phyloP scores from a whole-genome alignment of 1,140 invertebrate species.

The Cherax destructor region DNA sequence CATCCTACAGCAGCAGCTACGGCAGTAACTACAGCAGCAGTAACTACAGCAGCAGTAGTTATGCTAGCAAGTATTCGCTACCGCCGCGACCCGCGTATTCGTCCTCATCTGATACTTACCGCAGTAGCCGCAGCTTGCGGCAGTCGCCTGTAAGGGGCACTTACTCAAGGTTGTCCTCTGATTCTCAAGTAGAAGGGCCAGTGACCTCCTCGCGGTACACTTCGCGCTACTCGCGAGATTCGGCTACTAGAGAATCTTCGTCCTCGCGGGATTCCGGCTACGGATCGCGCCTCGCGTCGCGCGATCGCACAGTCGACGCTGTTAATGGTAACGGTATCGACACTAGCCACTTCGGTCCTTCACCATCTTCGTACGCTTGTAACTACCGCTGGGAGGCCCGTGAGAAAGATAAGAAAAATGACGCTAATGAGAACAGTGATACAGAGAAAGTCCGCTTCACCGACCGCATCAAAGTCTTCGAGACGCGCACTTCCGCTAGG shows the following conservation, averaged over 20 bases:
- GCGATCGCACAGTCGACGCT: constrained; percentile 60
- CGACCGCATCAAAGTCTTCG: constrained; percentile 57
- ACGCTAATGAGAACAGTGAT: constrained; percentile 56
- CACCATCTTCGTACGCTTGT: constrained; percentile 58
- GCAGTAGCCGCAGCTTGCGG: constrained; percentile 58
- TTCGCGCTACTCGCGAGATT: constrained; percentile 35
- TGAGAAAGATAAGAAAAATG: constrained; percentile 50
- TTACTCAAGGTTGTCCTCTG: constrained; percentile 60
- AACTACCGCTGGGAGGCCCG: constrained; percentile 66
- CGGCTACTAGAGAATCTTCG: constrained; percentile 25
- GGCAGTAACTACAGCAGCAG: constrained; percentile 16
- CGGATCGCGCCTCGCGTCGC: constrained; percentile 59
- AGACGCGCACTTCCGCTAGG: constrained; percentile 44
- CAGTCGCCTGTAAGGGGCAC: constrained; percentile 57
- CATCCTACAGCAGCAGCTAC: constrained; percentile 48
- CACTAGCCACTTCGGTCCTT: constrained; percentile 57
- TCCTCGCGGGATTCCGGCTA: constrained; percentile 63
- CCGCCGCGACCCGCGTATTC: constrained; percentile 65
- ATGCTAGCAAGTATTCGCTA: constrained; percentile 42
- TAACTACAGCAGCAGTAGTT: neutral
- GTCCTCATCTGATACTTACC: constrained; percentile 60
- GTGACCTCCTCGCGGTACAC: constrained; percentile 15
- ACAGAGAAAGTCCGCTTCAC: constrained; percentile 58
- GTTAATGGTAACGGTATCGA: constrained; percentile 64
- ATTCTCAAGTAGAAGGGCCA: constrained; percentile 41